A percentile compares a stretch with the other conserved stretches of the same genome.
phyloP scores from a whole-genome alignment of 2,888 invertebrate species.

The Dione vanillae region DNA sequence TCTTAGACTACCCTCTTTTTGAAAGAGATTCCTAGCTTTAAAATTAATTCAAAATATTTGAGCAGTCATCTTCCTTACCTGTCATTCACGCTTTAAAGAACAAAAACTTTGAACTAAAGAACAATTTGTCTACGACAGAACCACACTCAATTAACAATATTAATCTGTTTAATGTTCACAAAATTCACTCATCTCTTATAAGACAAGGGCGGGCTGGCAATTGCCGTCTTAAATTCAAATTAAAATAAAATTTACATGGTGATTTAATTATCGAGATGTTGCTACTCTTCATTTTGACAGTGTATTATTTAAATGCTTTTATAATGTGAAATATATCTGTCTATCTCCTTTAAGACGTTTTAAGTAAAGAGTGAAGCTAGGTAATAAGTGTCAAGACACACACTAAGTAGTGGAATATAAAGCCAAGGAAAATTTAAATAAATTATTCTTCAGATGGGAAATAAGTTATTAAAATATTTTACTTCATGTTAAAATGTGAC shows the following conservation, averaged over 20 bases:
- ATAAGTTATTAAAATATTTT: no score
- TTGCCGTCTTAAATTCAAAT: slow-evolving; percentile 56
- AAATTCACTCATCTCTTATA: slow-evolving; percentile 48
- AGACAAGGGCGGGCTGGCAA: slow-evolving; percentile 38
- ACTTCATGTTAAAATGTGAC: no score
- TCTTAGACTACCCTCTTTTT: no score
- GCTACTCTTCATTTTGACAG: slow-evolving; percentile 34
- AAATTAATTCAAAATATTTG: no score
- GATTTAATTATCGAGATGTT: slow-evolving; percentile 54
- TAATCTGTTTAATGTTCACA: slow-evolving; percentile 55
- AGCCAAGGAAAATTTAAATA: no score
- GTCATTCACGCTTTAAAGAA: not conserved
- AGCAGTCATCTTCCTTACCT: not conserved
- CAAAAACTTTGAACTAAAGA: slow-evolving; percentile 46
- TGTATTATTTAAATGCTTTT: slow-evolving; percentile 40
- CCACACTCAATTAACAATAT: slow-evolving; percentile 55
- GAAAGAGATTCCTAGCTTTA: no score
- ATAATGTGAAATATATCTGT: slow-evolving; percentile 20
- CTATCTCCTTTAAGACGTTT: not conserved
- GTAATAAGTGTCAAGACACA: no score
- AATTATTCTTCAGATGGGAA: no score
- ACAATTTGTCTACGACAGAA: slow-evolving; percentile 52
- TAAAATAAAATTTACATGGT: slow-evolving; percentile 55
- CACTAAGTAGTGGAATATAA: no score
- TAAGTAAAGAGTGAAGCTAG: no score